phyloP scores from a whole-genome alignment of 1,140 invertebrate species.

The Pseudomyrmex cubaensis region DNA sequence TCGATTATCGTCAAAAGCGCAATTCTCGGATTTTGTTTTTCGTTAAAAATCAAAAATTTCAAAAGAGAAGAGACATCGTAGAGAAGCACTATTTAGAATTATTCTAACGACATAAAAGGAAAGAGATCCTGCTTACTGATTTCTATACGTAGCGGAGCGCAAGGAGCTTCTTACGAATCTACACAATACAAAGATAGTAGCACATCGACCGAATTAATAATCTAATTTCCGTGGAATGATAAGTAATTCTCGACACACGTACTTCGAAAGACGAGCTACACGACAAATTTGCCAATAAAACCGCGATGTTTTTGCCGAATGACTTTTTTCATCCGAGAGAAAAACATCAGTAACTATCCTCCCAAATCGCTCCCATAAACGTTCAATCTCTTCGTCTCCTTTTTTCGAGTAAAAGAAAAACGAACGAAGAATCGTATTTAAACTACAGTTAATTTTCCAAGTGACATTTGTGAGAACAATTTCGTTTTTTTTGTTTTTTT shows the following conservation, averaged over 20 bases:
- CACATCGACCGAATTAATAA: conserved; percentile 48
- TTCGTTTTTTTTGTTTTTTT: no score
- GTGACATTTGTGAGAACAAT: background rate
- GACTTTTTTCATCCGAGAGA: no score
- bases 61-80: background rate
- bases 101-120: background rate
- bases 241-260: conserved; percentile 23
- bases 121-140: background rate
- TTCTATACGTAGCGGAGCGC: conserved; percentile 7
- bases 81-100: conserved; percentile 22
- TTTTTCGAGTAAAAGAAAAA: background rate
- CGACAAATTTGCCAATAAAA: background rate
- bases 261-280: conserved; percentile 29
- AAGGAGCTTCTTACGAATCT: background rate
- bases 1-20: conserved; percentile 23
- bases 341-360: no score
- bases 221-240: conserved; percentile 45
- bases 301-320: background rate
- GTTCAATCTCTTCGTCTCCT: background rate
- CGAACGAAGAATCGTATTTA: conserved; percentile 12
- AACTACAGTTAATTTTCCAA: background rate
- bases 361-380: background rate
- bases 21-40: conserved; percentile 4
- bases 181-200: conserved; percentile 43
- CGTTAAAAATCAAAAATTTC: conserved; percentile 7